Evolutionary conservation across 1,140 invertebrate species (phyloP).

Genomic region (Parapsyche elsis): DNA sequence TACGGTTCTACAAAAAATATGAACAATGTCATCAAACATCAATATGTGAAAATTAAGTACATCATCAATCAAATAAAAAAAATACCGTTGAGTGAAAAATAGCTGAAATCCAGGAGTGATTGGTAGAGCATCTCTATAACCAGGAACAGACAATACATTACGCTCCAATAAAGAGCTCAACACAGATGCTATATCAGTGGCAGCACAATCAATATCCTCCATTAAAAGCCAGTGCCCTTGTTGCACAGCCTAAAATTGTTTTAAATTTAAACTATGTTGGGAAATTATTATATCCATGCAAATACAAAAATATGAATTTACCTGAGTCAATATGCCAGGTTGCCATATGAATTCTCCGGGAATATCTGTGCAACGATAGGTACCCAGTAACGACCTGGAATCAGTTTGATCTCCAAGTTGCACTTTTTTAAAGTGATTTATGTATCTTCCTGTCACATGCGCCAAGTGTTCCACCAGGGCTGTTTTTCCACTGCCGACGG

Average conservation of each 20-base stretch:
- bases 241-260: conserved; percentile 77
- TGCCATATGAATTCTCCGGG: conserved; percentile 98
- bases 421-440: conserved; percentile 77
- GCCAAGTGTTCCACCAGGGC: conserved; percentile 90
- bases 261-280: neutral
- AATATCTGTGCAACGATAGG: conserved; percentile 95
- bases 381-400: conserved; percentile 92
- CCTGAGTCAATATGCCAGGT: conserved; percentile 89
- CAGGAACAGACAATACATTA: conserved; percentile 84
- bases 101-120: conserved; percentile 88
- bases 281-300: neutral
- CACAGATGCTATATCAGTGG: conserved; percentile 91
- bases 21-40: neutral
- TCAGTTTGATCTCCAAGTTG: conserved; percentile 99
- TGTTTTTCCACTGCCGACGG: conserved; percentile 96
- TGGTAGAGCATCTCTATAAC: conserved; percentile 83
- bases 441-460: conserved; percentile 76
- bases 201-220: conserved; percentile 96
- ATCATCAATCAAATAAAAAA: neutral
- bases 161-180: conserved; percentile 88
- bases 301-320: conserved; percentile 57
- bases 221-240: conserved; percentile 92
- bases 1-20: conserved; percentile 67
- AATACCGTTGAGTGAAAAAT: conserved; percentile 88
- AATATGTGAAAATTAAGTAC: neutral